Percentiles rank a stretch among this genome's conserved stretches.
Evolutionary conservation across 2,888 invertebrate species (phyloP).

Genomic region (Orthonevra nobilis): DNA sequence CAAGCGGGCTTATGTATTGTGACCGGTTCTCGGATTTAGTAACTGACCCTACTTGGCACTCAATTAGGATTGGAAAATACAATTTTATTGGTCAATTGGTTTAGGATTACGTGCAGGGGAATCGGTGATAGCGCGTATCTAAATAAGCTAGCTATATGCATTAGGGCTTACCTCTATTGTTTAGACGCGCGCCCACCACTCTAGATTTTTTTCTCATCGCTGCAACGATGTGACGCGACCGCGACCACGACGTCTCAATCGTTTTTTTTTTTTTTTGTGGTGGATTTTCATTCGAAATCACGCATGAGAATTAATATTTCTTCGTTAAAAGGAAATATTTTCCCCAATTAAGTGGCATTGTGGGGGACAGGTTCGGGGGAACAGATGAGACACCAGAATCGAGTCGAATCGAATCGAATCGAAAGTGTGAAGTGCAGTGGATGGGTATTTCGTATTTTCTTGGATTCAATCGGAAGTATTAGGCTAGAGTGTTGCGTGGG

Average conservation of each 20-base stretch:
- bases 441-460: not conserved
- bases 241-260: no score
- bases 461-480: conserved; percentile 23
- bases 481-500: conserved; percentile 29
- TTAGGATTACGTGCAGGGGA: conserved; percentile 35
- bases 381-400: conserved; percentile 24
- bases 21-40: conserved; percentile 37
- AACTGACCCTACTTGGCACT: conserved; percentile 54
- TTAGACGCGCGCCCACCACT: conserved; percentile 56
- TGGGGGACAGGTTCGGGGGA: not conserved
- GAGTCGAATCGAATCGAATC: no score
- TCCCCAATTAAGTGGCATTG: conserved; percentile 53
- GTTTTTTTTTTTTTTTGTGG: not conserved
- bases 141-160: conserved; percentile 48
- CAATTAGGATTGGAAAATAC: conserved; percentile 55
- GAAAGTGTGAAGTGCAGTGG: conserved; percentile 47
- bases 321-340: conserved; percentile 14
- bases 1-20: conserved; percentile 8
- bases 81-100: conserved; percentile 64
- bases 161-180: conserved; percentile 39
- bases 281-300: not conserved
- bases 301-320: not conserved
- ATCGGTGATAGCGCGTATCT: conserved; percentile 20
- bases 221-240: not conserved
- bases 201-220: not conserved